These are phyloP conservation scores for Scaptomyza cyrtandrae DNA, from an alignment of 2,888 invertebrate genomes.

Conservation along the genomic window DNA sequence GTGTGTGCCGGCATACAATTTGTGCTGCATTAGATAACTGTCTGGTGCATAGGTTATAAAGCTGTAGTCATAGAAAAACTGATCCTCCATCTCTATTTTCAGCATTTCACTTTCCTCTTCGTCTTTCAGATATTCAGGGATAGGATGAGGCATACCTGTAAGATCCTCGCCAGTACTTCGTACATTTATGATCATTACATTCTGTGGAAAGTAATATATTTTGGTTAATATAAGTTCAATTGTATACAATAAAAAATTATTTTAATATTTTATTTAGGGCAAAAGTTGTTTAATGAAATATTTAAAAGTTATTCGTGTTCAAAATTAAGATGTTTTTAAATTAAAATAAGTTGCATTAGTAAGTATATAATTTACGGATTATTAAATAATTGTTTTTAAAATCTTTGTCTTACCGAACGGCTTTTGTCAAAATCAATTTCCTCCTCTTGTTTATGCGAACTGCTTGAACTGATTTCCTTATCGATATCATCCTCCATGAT, in stretches of 20 bases:
- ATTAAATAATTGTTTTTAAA: no score
- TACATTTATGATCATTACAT: constrained; percentile 25
- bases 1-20: constrained; percentile 61
- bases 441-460: constrained; percentile 45
- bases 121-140: no score
- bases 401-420: neutral
- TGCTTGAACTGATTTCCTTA: constrained; percentile 62
- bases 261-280: no score
- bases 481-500: constrained; percentile 62
- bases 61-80: constrained; percentile 35
- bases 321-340: no score
- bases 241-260: no score
- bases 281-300: no score
- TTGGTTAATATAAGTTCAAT: neutral
- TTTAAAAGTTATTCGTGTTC: no score
- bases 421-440: neutral
- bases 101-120: neutral
- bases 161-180: neutral
- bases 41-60: constrained; percentile 48
- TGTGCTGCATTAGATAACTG: constrained; percentile 63
- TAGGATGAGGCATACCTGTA: no score
- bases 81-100: constrained; percentile 51
- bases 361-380: no score
- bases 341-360: no score
- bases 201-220: constrained; percentile 1